Base-by-base conservation (phyloP, 2,797 vertebrate genomes). In the Halcyon badia region DNA sequence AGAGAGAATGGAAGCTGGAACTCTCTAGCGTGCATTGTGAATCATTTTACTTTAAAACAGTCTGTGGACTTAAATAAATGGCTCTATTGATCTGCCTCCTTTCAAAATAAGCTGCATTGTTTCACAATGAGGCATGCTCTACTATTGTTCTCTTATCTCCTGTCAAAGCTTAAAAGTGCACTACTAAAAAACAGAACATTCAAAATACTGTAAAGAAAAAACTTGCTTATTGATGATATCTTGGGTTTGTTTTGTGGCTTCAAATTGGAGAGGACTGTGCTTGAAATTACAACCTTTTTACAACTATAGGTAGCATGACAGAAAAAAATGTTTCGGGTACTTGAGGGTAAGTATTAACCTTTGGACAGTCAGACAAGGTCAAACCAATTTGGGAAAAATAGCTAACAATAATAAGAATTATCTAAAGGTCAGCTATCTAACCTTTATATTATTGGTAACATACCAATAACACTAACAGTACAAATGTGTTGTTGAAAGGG, bases 41-140 rank as follows among this genome's bases (percentile, higher is more conserved):
- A 90, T 68, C 71, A 69, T 70, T 95, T 96, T 82, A 70, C 78
- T 68, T 94, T 96, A 96, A 97, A 95, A 87, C 76, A 41, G 46
- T 94, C 76, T 84, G 54, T 84, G 52, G 82, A 60, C 51, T 95
- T 92, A 95, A 96, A 76, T 91, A 91, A 97, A 96, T 89, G 94
- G 66, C 56, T 96, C 62, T 95, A 91, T 94, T 95, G 93, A 80
- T 97, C 80, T 5, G 1, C 33, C 7, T 69, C 58, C 58, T 83
- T 89, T 96, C 93, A 89, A 90, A 97, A 87, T 83, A 95, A 88
- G 75, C n/a, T 46, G 90, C 83, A 91, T 81, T 68, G 72, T 91
- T 97, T 96, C 90, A 93, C 37, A 92, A 88, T 93, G 51, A 93
- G 76, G 75, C 78, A 81, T 64, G 54, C 14, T 52, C 54, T 13